These are phyloP conservation scores for Volucella inflata DNA, from an alignment of 2,888 invertebrate species.

Conservation along the genomic window DNA sequence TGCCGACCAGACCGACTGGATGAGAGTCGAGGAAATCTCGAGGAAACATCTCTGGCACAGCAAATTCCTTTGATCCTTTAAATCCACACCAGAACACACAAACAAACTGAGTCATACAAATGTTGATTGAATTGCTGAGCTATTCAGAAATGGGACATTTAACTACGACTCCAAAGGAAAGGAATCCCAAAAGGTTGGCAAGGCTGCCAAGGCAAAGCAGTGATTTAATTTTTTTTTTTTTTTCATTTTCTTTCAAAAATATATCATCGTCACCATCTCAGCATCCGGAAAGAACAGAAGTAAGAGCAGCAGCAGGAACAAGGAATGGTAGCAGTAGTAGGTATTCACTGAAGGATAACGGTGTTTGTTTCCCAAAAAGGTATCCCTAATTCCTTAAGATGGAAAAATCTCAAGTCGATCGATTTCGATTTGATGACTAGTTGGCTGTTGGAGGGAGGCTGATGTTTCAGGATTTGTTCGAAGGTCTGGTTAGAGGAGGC, in stretches of 20 bases:
- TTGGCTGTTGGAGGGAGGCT: slow-evolving; percentile 6
- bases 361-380: slow-evolving; percentile 48
- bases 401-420: slow-evolving; percentile 47
- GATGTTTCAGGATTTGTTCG: not conserved
- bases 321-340: too few relatives aligned
- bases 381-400: slow-evolving; percentile 59
- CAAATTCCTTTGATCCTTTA: too few relatives aligned
- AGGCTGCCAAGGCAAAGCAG: not conserved
- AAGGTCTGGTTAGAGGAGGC: too few relatives aligned
- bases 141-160: not conserved
- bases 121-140: not conserved
- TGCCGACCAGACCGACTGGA: too few relatives aligned
- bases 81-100: too few relatives aligned
- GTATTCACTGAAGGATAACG: slow-evolving; percentile 18
- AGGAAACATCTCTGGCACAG: too few relatives aligned
- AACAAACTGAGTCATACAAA: not conserved
- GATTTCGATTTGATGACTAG: slow-evolving; percentile 52
- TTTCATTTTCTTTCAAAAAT: not conserved
- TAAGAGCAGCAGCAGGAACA: too few relatives aligned
- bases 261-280: not conserved
- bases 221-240: slow-evolving; percentile 1
- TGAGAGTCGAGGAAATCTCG: too few relatives aligned
- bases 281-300: not conserved
- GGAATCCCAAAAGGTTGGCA: too few relatives aligned
- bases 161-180: not conserved